Evolutionary conservation across 2,888 invertebrate species (phyloP).

Genomic region (Ennomos erosarius): DNA sequence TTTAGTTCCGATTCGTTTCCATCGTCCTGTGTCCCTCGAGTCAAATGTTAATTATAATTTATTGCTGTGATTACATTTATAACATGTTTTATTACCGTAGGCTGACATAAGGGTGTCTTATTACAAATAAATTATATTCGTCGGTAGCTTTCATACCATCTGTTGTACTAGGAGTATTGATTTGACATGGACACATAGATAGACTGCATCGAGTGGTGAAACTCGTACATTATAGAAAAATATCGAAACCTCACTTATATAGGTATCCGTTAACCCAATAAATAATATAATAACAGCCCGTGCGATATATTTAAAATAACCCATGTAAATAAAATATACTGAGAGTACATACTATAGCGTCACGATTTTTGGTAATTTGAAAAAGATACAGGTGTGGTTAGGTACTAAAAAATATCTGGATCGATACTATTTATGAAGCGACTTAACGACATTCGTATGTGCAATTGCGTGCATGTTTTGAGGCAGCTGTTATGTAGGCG

Average conservation of each 20-base stretch:
- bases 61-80: conserved; percentile 83
- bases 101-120: conserved; percentile 54
- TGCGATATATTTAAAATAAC: conserved; percentile 39
- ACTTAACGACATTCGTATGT: background rate
- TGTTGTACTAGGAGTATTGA: conserved; percentile 28
- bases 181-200: conserved; percentile 60
- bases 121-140: conserved; percentile 32
- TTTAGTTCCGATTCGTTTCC: conserved; percentile 72
- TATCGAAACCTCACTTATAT: conserved; percentile 24
- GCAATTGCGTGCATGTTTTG: conserved; percentile 63
- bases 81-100: conserved; percentile 51
- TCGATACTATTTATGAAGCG: background rate
- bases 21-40: conserved; percentile 71
- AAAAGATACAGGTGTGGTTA: conserved; percentile 44
- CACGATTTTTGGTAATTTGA: conserved; percentile 18
- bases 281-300: conserved; percentile 32
- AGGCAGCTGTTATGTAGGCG: conserved; percentile 75
- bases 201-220: too few relatives aligned
- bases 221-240: background rate
- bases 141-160: conserved; percentile 36
- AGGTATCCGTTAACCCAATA: conserved; percentile 25
- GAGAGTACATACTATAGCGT: conserved; percentile 10
- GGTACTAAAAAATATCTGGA: background rate
- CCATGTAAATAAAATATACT: background rate
- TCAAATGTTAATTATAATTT: conserved; percentile 76